Conservation (phyloP, 2,113 vertebrate species). For the Triplophysa dalaica region DNA sequence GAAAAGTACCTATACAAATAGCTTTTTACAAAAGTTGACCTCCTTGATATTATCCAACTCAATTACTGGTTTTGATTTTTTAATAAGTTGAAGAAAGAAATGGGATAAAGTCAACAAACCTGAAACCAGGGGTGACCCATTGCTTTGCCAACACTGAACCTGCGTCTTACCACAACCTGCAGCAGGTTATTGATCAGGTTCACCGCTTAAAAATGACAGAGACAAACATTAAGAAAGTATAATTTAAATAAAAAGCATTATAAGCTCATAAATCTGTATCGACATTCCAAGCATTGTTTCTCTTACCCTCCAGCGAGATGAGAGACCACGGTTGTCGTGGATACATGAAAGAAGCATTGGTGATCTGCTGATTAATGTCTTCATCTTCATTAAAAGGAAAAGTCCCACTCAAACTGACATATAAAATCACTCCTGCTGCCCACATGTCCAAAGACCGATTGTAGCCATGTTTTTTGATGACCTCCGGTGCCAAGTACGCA, state of each 20-base stretch:
- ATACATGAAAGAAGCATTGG: constrained; percentile 78
- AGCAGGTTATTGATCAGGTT: constrained; percentile 79
- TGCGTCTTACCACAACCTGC: constrained; percentile 71
- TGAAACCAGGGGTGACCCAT: constrained; percentile 76
- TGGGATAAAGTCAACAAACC: constrained; percentile 42
- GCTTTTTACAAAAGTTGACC: too few species aligned
- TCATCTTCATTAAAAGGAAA: constrained; percentile 81
- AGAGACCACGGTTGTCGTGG: constrained; percentile 68
- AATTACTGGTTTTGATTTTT: background rate
- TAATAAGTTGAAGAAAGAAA: background rate
- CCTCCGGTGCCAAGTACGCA: constrained; percentile 76
- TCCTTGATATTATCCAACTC: too few species aligned
- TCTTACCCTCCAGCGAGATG: constrained; percentile 68
- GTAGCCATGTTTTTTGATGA: constrained; percentile 71
- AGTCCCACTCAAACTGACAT: constrained; percentile 77
- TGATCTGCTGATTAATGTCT: constrained; percentile 78
- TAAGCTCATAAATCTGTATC: too few species aligned
- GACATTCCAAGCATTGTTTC: too few species aligned
- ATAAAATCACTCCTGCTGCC: constrained; percentile 74
- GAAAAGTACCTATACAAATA: too few species aligned
- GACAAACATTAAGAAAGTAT: background rate
- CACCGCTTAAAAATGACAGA: constrained; percentile 61
- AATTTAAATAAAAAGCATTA: background rate
- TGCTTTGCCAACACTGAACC: constrained; percentile 74
- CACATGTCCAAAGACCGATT: constrained; percentile 80